These are phyloP conservation scores for Pollenia angustigena DNA, from an alignment of 2,888 invertebrate species.

Conservation along the genomic window DNA sequence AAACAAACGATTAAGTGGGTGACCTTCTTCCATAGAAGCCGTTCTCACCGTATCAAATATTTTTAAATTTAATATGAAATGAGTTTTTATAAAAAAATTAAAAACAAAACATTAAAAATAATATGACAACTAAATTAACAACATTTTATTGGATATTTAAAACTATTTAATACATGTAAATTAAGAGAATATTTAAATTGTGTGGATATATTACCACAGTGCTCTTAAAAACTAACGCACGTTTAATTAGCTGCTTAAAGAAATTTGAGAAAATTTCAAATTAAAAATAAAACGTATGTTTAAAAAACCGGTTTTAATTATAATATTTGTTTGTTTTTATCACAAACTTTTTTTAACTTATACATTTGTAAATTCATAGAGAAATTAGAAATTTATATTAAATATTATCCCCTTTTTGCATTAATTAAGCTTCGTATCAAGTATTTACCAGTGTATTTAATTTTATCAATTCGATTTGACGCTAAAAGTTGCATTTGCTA, in stretches of 20 bases:
- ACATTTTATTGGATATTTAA: background rate
- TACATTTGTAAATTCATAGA: background rate
- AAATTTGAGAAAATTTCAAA: background rate
- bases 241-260: too few species aligned
- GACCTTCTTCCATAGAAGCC: conserved; percentile 40
- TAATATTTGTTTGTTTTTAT: background rate
- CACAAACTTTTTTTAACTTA: background rate
- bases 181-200: background rate
- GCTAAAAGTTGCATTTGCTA: background rate
- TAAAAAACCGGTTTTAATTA: background rate
- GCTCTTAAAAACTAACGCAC: background rate
- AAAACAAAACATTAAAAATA: conserved; percentile 36
- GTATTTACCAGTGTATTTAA: background rate
- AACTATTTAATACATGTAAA: background rate
- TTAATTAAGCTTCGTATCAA: conserved; percentile 22
- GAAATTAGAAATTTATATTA: background rate
- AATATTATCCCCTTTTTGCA: background rate
- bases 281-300: background rate
- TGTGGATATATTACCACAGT: background rate
- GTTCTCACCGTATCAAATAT: conserved; percentile 3
- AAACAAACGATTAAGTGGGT: conserved; percentile 43
- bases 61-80: too few species aligned
- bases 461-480: conserved; percentile 17
- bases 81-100: conserved; percentile 10
- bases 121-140: background rate